Conservation (phyloP, 2,888 invertebrate genomes). For the Drosophila melanosoma region DNA sequence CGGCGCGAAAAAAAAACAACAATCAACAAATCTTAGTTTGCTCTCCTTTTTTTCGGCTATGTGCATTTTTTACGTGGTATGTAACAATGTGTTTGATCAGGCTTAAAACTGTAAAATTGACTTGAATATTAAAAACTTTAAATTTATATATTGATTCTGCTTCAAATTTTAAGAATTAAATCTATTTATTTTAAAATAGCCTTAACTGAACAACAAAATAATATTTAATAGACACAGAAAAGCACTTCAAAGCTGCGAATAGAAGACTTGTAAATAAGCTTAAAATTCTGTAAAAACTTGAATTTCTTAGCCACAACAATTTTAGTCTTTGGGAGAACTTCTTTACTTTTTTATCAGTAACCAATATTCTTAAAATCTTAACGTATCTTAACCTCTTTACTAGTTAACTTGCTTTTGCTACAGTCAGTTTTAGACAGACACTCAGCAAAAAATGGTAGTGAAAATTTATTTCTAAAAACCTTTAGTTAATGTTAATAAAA, state of each 20-base stretch:
- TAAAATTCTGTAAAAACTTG: too few relatives aligned
- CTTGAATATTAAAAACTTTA: neutral
- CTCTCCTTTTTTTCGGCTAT: neutral
- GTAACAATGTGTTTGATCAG: neutral
- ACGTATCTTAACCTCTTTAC: neutral
- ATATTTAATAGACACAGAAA: too few relatives aligned
- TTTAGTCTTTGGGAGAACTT: too few relatives aligned
- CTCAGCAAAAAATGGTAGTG: neutral
- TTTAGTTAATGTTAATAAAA: too few relatives aligned
- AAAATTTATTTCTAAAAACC: neutral
- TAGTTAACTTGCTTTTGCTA: neutral
- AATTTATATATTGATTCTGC: too few relatives aligned
- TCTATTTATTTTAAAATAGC: too few relatives aligned
- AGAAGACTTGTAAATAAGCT: neutral
- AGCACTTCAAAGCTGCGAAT: neutral
- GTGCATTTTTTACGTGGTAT: neutral
- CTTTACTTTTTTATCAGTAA: too few relatives aligned
- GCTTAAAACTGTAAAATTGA: neutral
- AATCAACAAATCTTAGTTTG: conserved; percentile 11
- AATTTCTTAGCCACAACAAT: too few relatives aligned
- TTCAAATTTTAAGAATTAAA: too few relatives aligned
- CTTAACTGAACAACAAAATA: too few relatives aligned
- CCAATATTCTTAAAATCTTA: neutral
- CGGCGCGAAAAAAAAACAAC: neutral
- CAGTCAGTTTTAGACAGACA: neutral